Percentiles rank a stretch among this genome's conserved stretches.
phyloP scores from a whole-genome alignment of 2,797 vertebrate species.

The Galagoides demidoff region DNA sequence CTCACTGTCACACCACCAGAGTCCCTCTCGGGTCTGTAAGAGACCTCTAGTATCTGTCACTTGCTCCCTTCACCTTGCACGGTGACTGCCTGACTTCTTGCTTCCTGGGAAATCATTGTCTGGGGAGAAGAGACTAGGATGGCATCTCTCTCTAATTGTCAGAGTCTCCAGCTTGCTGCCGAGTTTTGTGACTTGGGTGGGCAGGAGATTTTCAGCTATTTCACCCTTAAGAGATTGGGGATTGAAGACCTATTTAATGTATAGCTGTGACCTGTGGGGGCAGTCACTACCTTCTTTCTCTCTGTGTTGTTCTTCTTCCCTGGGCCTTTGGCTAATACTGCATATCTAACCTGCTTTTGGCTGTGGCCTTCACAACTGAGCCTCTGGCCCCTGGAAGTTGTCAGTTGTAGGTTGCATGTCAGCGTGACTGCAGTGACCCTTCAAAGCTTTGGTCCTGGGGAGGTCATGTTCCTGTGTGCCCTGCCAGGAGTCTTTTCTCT shows the following conservation, averaged over 20 bases:
- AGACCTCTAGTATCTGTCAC: background rate
- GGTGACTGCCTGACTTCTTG: background rate
- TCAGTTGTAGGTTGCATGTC: background rate
- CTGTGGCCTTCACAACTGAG: background rate
- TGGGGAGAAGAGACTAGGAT: background rate
- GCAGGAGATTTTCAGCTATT: slow-evolving; percentile 12
- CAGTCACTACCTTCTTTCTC: background rate
- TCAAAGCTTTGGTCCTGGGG: background rate
- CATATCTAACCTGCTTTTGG: background rate
- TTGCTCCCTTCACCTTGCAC: background rate
- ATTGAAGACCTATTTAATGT: background rate
- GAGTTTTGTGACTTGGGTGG: background rate
- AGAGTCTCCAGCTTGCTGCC: background rate
- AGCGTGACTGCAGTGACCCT: fast-evolving
- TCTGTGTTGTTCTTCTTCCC: fast-evolving
- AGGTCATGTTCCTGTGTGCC: background rate
- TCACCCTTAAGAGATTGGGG: background rate
- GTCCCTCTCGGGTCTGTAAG: background rate
- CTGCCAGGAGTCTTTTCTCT: background rate
- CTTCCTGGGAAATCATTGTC: background rate
- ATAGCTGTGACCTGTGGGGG: background rate
- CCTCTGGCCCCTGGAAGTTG: background rate
- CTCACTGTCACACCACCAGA: background rate
- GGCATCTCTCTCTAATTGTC: background rate
- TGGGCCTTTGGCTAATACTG: background rate